phyloP scores from a whole-genome alignment of 2,113 vertebrate species.

The Lonchura striata region DNA sequence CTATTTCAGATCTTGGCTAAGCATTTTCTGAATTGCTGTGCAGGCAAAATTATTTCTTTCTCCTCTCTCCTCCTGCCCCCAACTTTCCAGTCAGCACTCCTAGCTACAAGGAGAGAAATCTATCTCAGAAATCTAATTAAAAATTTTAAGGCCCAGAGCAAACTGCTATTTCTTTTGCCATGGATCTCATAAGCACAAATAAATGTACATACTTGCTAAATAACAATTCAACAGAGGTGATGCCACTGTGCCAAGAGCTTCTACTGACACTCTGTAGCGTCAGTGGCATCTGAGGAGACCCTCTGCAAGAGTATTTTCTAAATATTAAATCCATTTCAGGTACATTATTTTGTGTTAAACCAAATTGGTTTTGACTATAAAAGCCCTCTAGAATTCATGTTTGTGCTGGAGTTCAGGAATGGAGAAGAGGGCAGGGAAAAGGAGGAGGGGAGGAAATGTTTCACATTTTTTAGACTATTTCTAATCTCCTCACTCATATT shows the following conservation, averaged over 20 bases:
- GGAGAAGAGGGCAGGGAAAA: neutral
- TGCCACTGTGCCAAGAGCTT: neutral
- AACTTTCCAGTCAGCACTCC: neutral
- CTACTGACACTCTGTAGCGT: neutral
- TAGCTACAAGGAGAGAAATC: neutral
- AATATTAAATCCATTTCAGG: neutral
- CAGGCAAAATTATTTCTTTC: neutral
- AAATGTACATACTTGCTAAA: neutral
- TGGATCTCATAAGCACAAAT: neutral
- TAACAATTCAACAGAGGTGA: neutral
- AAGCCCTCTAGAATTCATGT: neutral
- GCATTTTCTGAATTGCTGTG: neutral
- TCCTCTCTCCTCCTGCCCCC: neutral
- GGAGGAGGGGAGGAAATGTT: slow-evolving; percentile 36
- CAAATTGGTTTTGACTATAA: neutral
- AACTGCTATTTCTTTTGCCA: neutral
- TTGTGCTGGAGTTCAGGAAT: neutral
- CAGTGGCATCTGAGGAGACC: neutral
- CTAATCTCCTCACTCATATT: slow-evolving; percentile 8
- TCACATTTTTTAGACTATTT: slow-evolving; percentile 41
- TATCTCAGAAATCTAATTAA: neutral
- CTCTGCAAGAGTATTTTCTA: neutral
- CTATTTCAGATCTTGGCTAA: neutral
- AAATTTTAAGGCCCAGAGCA: neutral
- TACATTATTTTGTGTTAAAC: neutral